phyloP scores from a whole-genome alignment of 2,888 invertebrate genomes.

The Magallana nippona region DNA sequence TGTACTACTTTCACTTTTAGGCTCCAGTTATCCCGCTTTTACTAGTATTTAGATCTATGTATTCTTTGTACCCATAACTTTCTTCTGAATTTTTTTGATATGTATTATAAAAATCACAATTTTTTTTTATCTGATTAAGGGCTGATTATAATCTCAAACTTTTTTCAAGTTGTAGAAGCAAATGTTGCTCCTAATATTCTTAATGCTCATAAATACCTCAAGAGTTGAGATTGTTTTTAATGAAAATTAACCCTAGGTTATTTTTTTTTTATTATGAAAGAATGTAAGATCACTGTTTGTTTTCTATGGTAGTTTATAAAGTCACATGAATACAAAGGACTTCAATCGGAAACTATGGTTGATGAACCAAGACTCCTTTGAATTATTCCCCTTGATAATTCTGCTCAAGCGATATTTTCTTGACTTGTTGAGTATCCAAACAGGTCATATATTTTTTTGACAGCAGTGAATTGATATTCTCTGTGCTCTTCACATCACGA shows the following conservation, averaged over 20 bases:
- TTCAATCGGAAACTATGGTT: too few relatives aligned
- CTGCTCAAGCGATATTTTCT: background rate
- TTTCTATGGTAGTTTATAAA: too few relatives aligned
- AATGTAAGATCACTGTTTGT: too few relatives aligned
- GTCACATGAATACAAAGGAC: too few relatives aligned
- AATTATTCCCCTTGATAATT: background rate
- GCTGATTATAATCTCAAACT: background rate
- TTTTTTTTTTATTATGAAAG: too few relatives aligned
- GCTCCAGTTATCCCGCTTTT: constrained; percentile 21
- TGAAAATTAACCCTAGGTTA: background rate
- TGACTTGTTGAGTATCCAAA: constrained; percentile 27
- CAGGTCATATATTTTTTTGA: background rate
- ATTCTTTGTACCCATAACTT: constrained; percentile 1
- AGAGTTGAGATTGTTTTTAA: background rate
- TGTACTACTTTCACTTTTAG: constrained; percentile 2
- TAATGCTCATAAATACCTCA: background rate
- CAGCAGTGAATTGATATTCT: background rate
- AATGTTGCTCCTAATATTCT: background rate
- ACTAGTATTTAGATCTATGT: background rate
- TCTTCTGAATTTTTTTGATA: background rate
- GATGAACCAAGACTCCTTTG: too few relatives aligned
- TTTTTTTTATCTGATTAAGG: background rate
- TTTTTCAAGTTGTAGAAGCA: background rate
- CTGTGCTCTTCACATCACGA: constrained; percentile 12
- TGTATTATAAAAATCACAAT: background rate